Evolutionary conservation across 2,888 invertebrate genomes (phyloP).

Genomic region (Polymixis lichenea): DNA sequence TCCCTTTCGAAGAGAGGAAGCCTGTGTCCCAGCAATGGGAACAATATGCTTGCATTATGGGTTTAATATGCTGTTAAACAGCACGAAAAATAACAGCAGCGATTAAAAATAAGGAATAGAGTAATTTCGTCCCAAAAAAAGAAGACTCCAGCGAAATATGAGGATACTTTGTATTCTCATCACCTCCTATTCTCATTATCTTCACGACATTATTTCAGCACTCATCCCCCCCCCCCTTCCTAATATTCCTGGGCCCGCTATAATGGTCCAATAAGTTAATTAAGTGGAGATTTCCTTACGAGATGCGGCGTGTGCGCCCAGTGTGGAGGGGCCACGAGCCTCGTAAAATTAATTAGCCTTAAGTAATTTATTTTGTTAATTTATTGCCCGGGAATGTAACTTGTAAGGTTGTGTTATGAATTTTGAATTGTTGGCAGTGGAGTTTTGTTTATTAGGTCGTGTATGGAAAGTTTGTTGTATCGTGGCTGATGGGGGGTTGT

Average conservation of each 20-base stretch:
- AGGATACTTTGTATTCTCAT: conserved; percentile 49
- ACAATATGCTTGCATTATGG: too few relatives aligned
- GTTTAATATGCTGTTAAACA: too few relatives aligned
- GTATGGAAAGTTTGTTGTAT: background rate
- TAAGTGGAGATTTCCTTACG: conserved; percentile 77
- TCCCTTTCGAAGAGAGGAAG: too few relatives aligned
- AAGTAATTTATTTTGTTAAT: conserved; percentile 72
- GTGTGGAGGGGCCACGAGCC: conserved; percentile 61
- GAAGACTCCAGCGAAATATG: conserved; percentile 2
- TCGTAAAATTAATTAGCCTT: conserved; percentile 72
- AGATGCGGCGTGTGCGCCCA: conserved; percentile 47
- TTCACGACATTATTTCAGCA: conserved; percentile 50
- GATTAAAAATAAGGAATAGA: background rate
- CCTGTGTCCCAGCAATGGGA: too few relatives aligned
- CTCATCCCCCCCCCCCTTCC: conserved; percentile 18
- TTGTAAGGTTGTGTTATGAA: conserved; percentile 53
- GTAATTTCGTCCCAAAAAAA: background rate
- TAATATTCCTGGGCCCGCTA: conserved; percentile 68
- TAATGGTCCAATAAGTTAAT: conserved; percentile 81
- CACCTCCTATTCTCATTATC: conserved; percentile 52
- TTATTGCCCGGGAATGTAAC: conserved; percentile 60
- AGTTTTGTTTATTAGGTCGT: conserved; percentile 28
- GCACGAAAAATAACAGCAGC: too few relatives aligned
- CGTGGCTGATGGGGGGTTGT: background rate
- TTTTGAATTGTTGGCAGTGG: conserved; percentile 34